phyloP scores from a whole-genome alignment of 2,888 invertebrate genomes.

The Ennomos quercinarius region DNA sequence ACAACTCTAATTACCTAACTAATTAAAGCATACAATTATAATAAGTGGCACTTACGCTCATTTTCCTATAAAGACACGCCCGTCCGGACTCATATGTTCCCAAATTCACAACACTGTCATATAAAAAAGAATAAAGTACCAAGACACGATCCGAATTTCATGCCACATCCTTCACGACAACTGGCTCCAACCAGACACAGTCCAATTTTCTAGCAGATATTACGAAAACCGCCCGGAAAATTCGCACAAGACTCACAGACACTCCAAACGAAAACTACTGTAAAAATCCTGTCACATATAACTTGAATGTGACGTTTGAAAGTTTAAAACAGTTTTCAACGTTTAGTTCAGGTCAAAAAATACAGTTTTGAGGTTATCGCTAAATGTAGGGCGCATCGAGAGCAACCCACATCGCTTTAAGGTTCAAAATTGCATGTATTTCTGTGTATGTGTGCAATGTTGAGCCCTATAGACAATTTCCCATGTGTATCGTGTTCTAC shows the following conservation, averaged over 20 bases:
- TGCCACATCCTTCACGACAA: slow-evolving; percentile 36
- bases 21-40: background rate
- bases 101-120: slow-evolving; percentile 52
- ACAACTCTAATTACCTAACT: too few relatives aligned
- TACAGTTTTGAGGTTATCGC: slow-evolving; percentile 80
- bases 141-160: slow-evolving; percentile 31
- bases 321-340: slow-evolving; percentile 47
- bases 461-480: slow-evolving; percentile 48
- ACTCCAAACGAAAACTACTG: background rate
- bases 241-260: slow-evolving; percentile 3
- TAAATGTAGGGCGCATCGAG: slow-evolving; percentile 76
- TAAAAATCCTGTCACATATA: slow-evolving; percentile 10
- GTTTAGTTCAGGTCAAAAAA: slow-evolving; percentile 61
- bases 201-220: slow-evolving; percentile 27
- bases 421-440: slow-evolving; percentile 64
- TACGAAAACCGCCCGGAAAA: slow-evolving; percentile 31
- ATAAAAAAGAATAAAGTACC: slow-evolving; percentile 33
- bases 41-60: slow-evolving; percentile 69
- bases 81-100: slow-evolving; percentile 45
- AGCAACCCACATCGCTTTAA: slow-evolving; percentile 57
- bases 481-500: slow-evolving; percentile 50
- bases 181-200: slow-evolving; percentile 26
- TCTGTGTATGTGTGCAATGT: slow-evolving; percentile 58
- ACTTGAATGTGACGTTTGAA: slow-evolving; percentile 32
- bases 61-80: slow-evolving; percentile 48